Evolutionary conservation across 2,888 invertebrate species (phyloP).

Genomic region (Campoletis raptor): DNA sequence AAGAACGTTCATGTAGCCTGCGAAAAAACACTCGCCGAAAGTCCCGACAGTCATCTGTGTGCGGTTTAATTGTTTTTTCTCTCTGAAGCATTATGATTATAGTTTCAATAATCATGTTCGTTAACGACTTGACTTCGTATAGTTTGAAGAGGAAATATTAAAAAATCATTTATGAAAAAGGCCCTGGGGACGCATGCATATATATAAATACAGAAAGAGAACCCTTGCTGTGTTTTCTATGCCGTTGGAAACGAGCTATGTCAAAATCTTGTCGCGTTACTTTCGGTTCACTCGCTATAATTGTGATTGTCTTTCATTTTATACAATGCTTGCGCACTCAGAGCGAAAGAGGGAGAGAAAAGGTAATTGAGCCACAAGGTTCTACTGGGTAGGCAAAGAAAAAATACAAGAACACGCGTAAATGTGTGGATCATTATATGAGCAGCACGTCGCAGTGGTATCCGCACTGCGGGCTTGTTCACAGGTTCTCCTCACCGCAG

Average conservation of each 20-base stretch:
- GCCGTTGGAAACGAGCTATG: background rate
- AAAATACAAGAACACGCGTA: constrained; percentile 23
- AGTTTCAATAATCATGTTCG: constrained; percentile 25
- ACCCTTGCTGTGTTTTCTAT: background rate
- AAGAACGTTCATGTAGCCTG: constrained; percentile 14
- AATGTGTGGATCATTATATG: constrained; percentile 56
- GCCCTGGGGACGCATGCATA: background rate
- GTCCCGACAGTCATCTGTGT: background rate
- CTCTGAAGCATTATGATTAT: constrained; percentile 15
- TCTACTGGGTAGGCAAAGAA: constrained; percentile 5
- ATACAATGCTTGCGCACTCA: background rate
- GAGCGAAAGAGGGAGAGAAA: background rate
- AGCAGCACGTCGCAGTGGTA: constrained; percentile 43
- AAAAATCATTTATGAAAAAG: background rate
- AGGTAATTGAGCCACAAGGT: constrained; percentile 34
- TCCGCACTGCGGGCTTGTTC: constrained; percentile 49
- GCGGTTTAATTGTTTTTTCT: constrained; percentile 3
- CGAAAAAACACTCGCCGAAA: background rate
- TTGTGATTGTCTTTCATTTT: constrained; percentile 7
- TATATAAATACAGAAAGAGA: background rate
- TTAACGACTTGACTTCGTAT: constrained; percentile 8
- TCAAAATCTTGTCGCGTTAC: constrained; percentile 48
- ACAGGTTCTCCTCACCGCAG: constrained; percentile 60
- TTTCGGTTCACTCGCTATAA: constrained; percentile 50
- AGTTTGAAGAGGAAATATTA: background rate